Base-by-base conservation (phyloP, 2,113 vertebrate species). In the Fregata magnificens region DNA sequence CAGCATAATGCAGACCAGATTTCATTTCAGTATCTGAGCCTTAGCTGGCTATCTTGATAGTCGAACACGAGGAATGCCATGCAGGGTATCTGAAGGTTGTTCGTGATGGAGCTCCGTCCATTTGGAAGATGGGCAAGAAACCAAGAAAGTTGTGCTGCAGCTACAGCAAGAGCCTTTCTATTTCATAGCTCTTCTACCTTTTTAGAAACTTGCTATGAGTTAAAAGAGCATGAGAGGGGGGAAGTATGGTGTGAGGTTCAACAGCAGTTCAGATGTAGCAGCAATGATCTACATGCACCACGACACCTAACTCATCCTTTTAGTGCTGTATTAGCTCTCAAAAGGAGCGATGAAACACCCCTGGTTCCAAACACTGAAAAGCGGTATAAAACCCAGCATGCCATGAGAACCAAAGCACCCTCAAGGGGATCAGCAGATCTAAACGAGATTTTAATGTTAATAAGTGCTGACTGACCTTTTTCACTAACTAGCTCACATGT, bases 361-460 rank as follows among this genome's bases (percentile, higher is more conserved):
- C 25, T 49, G 49, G n/a, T 79, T 90, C 76, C 70, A 78, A 91
- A 84, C 36, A 89, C 10, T 53, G 38, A 61, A 62, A 88, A 91
- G 40, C 61, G 82, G 26, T 10, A 77, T 87, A 94, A 95, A 94
- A 80, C 32, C 58, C 79, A 80, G 52, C 31, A 34, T 69, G 36
- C 72, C 63, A 82, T 67, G 71, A 91, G 72, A 85, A 77, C 24
- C 62, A 88, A 95, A 97, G 63, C 91, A 93, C 73, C 55, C 71
- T 65, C 50, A 17, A 63, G 66, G 85, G 74, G 45, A 87, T 67
- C 26, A 88, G 82, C 31, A 70, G 77, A 79, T 61, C 45, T 78
- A 93, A 97, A 93, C 10, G 24, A 91, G 56, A 86, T 93, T 96
- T 93, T 90, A 88, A 95, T 92, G 62, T 81, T 92, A 95, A 36